These are phyloP conservation scores for Scaptomyza pallida DNA, from an alignment of 1,140 invertebrate species.

Conservation along the genomic window DNA sequence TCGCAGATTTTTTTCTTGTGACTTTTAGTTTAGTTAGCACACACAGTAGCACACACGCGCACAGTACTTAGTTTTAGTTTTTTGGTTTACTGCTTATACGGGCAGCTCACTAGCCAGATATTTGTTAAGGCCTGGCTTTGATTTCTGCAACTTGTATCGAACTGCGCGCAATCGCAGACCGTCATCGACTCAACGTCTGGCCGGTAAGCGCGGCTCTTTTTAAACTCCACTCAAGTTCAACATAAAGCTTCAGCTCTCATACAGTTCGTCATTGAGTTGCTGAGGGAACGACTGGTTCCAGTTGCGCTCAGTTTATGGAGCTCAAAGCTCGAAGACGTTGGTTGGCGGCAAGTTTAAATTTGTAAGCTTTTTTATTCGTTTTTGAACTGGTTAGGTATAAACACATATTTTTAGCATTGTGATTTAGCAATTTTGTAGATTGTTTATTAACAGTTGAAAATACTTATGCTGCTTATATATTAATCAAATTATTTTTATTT, in stretches of 20 bases:
- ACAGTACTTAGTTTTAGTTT: constrained; percentile 30
- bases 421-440: too few species aligned
- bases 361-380: neutral
- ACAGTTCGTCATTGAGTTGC: constrained; percentile 14
- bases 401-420: too few species aligned
- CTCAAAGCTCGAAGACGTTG: constrained; percentile 24
- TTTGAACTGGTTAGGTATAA: neutral
- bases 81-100: constrained; percentile 15
- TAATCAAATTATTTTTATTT: too few species aligned
- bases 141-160: constrained; percentile 51
- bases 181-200: constrained; percentile 67
- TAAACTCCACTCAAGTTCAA: constrained; percentile 47
- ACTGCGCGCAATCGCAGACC: constrained; percentile 78
- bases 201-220: constrained; percentile 60
- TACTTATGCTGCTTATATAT: too few species aligned
- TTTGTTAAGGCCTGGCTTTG: constrained; percentile 33
- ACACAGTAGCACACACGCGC: constrained; percentile 38
- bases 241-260: constrained; percentile 37
- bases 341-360: neutral
- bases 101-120: constrained; percentile 44
- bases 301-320: neutral
- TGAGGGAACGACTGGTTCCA: constrained; percentile 36
- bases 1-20: neutral
- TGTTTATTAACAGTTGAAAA: too few species aligned
- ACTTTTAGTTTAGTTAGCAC: constrained; percentile 4